phyloP scores from a whole-genome alignment of 2,888 invertebrate species.

The Chymomyza amoena region DNA sequence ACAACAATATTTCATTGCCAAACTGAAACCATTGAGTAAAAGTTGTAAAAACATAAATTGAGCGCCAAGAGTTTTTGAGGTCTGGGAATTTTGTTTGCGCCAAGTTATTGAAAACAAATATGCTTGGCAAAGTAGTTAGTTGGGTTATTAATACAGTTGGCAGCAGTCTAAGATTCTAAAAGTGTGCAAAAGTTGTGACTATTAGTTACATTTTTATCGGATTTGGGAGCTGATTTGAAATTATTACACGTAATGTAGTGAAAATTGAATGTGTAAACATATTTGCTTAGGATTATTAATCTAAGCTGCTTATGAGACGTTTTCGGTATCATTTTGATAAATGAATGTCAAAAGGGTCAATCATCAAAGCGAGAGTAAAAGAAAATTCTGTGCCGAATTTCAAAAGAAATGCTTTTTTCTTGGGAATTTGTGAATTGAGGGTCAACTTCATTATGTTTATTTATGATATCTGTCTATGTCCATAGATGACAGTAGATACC shows the following conservation, averaged over 20 bases:
- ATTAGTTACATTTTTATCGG: background rate
- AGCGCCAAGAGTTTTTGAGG: background rate
- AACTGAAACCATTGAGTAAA: background rate
- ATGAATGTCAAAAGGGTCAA: background rate
- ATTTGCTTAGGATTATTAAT: background rate
- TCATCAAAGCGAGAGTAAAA: background rate
- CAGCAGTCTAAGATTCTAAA: background rate
- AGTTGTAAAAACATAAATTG: background rate
- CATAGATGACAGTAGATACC: too few relatives aligned
- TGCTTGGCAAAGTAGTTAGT: background rate
- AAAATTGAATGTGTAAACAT: background rate
- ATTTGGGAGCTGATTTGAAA: background rate
- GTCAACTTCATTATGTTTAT: too few relatives aligned
- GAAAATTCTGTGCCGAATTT: too few relatives aligned
- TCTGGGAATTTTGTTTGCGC: background rate
- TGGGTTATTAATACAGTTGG: background rate
- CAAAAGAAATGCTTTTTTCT: too few relatives aligned
- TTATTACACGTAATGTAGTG: background rate
- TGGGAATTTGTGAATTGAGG: too few relatives aligned
- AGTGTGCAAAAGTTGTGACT: background rate
- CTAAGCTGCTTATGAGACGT: background rate
- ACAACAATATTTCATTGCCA: constrained; percentile 52
- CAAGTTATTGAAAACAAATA: background rate
- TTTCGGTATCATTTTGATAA: background rate
- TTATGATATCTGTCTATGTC: too few relatives aligned